Percentiles rank a stretch among this genome's conserved stretches.
phyloP scores from a whole-genome alignment of 92 coral and sea anemone species.

The Hydrozoanthus gracilis region DNA sequence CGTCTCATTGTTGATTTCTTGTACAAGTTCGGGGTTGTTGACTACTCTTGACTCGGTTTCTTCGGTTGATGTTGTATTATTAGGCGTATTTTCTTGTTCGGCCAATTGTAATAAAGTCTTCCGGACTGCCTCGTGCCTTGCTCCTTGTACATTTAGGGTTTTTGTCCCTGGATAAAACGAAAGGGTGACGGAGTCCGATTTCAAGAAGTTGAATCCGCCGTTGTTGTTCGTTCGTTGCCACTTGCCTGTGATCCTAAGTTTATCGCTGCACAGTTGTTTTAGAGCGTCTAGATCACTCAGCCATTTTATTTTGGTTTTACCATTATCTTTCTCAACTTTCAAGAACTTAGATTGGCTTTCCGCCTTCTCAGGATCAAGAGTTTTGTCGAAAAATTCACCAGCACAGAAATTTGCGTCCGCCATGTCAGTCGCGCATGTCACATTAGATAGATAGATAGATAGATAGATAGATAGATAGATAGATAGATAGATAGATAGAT shows the following conservation, averaged over 20 bases:
- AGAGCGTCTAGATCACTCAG: slow-evolving; percentile 27
- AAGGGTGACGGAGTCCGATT: slow-evolving; percentile 22
- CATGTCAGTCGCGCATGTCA: background rate
- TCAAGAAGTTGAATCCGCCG: slow-evolving; percentile 40
- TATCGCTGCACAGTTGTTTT: slow-evolving; percentile 16
- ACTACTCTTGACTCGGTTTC: slow-evolving; percentile 28
- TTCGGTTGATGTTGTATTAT: slow-evolving; percentile 11
- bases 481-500: no score
- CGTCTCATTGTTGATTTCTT: slow-evolving; percentile 21
- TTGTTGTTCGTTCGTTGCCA: slow-evolving; percentile 24
- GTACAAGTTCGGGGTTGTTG: slow-evolving; percentile 32
- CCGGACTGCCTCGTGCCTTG: slow-evolving; percentile 29
- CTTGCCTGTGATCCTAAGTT: slow-evolving; percentile 25
- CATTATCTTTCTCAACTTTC: slow-evolving; percentile 20
- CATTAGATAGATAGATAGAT: no score
- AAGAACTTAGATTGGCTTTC: background rate
- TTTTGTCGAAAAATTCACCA: background rate
- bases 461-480: no score
- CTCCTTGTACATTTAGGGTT: slow-evolving; percentile 38
- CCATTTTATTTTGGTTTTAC: slow-evolving; percentile 35
- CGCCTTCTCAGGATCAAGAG: background rate
- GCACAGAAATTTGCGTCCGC: slow-evolving; percentile 20
- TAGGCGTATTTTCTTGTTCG: slow-evolving; percentile 25
- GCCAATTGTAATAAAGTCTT: slow-evolving; percentile 17
- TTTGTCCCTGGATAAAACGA: slow-evolving; percentile 42